Evolutionary conservation across 1,140 invertebrate species (phyloP), one percentile per base, ranked within the genome.

Genomic region (Bombus ignitus): DNA sequence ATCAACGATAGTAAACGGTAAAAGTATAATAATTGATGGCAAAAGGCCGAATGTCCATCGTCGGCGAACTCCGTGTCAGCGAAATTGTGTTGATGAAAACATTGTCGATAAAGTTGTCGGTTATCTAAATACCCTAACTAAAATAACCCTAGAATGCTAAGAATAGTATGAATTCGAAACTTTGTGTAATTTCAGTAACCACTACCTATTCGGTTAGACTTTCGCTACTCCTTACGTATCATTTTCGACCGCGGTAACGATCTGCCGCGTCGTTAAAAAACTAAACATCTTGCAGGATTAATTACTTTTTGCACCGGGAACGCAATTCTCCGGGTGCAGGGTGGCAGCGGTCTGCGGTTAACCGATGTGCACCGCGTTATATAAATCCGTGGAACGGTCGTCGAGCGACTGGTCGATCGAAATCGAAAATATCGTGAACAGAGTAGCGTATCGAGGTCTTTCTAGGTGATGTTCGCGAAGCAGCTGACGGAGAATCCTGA

Each of bases 401-500:
- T 53, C 35, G n/a, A 3, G 78, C 0, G 39, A n/a, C 22, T 1
- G n/a, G 15, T 32, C n/a, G 22, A 39, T 35, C 32, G 72, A 22
- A 32, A 35, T 28, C 13, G 32, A 13, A 35, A 62, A 25, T 8
- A 28, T 42, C 8, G 47, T 8, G 47, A 53, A 22, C 47, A 53
- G 47, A 6, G 6, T 53, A 53, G 47, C 47, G 47, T 53, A n/a
- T 42, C 39, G 42, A 25, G 66, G 28, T 57, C 62, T 68, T 83
- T 76, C 44, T 10, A 25, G 35, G 68, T 10, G 42, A 6, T 18
- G 57, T 73, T n/a, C 85, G 9, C 35, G 22, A 37, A 72, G 70
- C 71, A 59, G 53, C 59, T 68, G 85, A 78, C 78, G 62, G 89
- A 39, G 88, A 89, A 90, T 90, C 74, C 85, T 71, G 76, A 28